Evolutionary conservation across 2,888 invertebrate genomes (phyloP).

Genomic region (Catocala fraxini): DNA sequence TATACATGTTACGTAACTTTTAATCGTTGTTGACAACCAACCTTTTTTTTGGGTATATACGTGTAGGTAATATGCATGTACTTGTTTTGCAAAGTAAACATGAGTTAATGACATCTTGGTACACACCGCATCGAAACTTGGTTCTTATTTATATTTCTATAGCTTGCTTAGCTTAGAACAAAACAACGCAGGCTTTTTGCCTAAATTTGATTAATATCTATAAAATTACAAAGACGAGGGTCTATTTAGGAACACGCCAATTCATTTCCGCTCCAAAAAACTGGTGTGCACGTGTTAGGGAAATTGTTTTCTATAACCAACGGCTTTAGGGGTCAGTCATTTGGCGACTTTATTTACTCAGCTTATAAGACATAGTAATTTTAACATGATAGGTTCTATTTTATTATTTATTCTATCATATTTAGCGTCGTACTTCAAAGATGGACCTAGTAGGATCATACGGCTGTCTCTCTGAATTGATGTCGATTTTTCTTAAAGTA

Average conservation of each 20-base stretch:
- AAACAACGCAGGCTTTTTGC: neutral
- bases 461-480: neutral
- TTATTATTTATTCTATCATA: too few relatives aligned
- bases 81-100: too few relatives aligned
- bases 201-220: conserved; percentile 20
- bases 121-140: too few relatives aligned
- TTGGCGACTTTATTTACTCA: conserved; percentile 21
- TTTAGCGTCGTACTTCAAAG: conserved; percentile 2
- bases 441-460: neutral
- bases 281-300: conserved; percentile 29
- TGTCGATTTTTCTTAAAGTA: neutral
- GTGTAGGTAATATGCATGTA: too few relatives aligned
- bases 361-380: conserved; percentile 14
- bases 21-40: too few relatives aligned
- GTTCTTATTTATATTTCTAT: too few relatives aligned
- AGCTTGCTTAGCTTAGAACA: too few relatives aligned
- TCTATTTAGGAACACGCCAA: conserved; percentile 27
- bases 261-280: conserved; percentile 46
- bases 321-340: conserved; percentile 16
- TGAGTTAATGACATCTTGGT: too few relatives aligned
- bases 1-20: too few relatives aligned
- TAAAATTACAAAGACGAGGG: conserved; percentile 18
- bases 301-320: conserved; percentile 35
- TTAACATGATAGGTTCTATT: too few relatives aligned
- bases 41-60: too few relatives aligned